Base-by-base conservation (phyloP, 2,113 vertebrate genomes). In the Hippocampus abdominalis region DNA sequence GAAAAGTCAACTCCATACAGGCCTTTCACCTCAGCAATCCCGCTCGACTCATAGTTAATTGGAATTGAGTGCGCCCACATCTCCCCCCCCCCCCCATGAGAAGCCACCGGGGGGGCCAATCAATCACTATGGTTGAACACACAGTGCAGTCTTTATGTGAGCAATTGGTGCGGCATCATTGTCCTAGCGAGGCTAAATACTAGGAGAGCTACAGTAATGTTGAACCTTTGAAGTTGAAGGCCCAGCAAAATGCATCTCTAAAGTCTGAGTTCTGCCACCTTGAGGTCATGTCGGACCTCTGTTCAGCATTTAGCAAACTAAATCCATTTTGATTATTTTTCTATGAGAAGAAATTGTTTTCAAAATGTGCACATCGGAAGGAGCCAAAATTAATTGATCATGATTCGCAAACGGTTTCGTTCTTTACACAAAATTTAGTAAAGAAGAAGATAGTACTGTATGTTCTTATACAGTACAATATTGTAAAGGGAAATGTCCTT, bases 11-110 rank as follows among this genome's bases (percentile, higher is more conserved):
- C 54, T 70, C 61, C 9, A 61, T 67, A 69, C 57, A 36, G 64
- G 20, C 32, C 69, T 88, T 73, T 83, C 79, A 85, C 72, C 69
- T 74, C 73, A 21, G 60, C 57, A 51, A 73, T 76, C 78, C 77
- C 74, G 48, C 81, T 84, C 23, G 9, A 60, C 27, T 75, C 75
- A 78, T 79, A 64, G 66, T 85, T 89, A 90, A 91, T 87, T 90
- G 87, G 82, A 88, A 85, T 79, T 77, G 79, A 78, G 75, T 75
- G 40, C 79, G 84, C 77, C 84, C 79, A 85, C 81, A 85, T 88
- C 83, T 13, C 13, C 18, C 57, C 57, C 27, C 57, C 13, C 18
- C 57, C 57, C 27, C 57, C 7, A 8, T 32, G 57, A 32, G 57
- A 32, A 60, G 57, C 57, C 27, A 32, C 57, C 27, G 57, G 57